Conservation (phyloP, 2,888 invertebrate species). For the Ennomos erosarius region DNA sequence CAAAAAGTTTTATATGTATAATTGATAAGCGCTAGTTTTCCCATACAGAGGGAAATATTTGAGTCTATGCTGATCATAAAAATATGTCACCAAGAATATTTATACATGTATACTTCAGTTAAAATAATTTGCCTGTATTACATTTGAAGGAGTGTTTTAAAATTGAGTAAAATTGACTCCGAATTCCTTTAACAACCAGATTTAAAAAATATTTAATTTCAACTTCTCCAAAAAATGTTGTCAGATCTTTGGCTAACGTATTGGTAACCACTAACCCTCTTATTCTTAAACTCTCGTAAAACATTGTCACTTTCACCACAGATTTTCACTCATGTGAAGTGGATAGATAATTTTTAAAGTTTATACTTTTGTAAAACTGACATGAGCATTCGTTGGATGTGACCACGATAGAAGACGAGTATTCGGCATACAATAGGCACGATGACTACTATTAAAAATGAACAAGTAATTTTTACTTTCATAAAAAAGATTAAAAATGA, state of each 20-base stretch:
- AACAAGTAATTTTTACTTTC: too few species aligned
- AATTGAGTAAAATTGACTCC: constrained; percentile 1
- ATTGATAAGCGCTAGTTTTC: neutral
- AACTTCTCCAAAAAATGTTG: neutral
- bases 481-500: too few species aligned
- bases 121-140: neutral
- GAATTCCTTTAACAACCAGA: neutral
- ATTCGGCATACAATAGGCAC: too few species aligned
- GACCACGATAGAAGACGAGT: too few species aligned
- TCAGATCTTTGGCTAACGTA: constrained; percentile 42
- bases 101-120: constrained; percentile 1
- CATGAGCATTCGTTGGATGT: too few species aligned
- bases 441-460: too few species aligned
- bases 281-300: too few species aligned
- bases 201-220: neutral
- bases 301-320: too few species aligned
- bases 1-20: constrained; percentile 3
- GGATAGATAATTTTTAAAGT: too few species aligned
- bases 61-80: constrained; percentile 7
- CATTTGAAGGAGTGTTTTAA: neutral
- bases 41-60: constrained; percentile 1
- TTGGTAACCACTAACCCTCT: constrained; percentile 33
- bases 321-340: too few species aligned
- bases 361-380: too few species aligned
- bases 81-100: constrained; percentile 1